Conservation (phyloP, 1,140 invertebrate genomes). For the Fragariocoptes setiger region DNA sequence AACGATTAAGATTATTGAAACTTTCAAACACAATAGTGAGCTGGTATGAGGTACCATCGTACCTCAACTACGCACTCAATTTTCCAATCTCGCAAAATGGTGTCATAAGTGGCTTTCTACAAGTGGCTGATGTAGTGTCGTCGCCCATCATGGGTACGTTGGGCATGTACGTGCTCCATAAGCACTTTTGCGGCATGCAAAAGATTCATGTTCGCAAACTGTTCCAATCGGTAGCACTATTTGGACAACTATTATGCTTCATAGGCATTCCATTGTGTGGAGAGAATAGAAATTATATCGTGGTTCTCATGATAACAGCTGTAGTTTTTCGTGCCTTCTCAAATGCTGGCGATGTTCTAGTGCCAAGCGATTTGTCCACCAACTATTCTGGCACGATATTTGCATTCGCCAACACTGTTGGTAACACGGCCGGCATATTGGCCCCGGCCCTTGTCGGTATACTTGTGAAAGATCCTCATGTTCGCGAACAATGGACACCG, state of each 20-base stretch:
- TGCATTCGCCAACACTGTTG: background rate
- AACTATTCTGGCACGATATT: background rate
- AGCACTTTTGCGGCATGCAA: background rate
- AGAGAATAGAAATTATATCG: background rate
- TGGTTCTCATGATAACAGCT: background rate
- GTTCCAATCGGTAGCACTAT: background rate
- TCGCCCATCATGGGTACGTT: background rate
- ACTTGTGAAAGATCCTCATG: background rate
- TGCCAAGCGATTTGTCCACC: background rate
- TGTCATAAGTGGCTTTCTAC: background rate
- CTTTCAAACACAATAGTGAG: too few relatives aligned
- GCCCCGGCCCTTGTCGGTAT: background rate
- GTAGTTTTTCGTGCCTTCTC: background rate
- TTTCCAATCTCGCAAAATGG: background rate
- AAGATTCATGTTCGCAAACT: background rate
- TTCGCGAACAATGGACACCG: background rate
- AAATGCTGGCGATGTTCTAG: background rate
- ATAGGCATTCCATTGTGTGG: background rate
- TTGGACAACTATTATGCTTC: background rate
- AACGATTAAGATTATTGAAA: too few relatives aligned
- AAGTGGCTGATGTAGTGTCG: background rate
- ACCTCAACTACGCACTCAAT: background rate
- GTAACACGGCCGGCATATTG: background rate
- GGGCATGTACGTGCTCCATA: background rate
- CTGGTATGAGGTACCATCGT: background rate